Conservation (phyloP, 2,113 vertebrate species). For the Ranitomeya variabilis region DNA sequence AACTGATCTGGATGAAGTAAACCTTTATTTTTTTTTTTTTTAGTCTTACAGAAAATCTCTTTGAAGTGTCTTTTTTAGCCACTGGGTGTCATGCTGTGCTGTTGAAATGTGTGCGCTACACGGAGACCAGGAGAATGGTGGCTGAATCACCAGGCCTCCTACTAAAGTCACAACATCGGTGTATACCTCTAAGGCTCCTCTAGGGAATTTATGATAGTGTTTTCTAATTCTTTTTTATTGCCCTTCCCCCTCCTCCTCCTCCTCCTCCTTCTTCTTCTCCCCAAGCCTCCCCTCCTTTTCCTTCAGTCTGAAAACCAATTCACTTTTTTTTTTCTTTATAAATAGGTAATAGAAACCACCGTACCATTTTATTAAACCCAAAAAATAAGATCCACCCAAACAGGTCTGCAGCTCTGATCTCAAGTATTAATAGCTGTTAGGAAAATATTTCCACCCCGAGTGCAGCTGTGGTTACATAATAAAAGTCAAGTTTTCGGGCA, state of each 20-base stretch:
- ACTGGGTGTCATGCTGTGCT: slow-evolving; percentile 69
- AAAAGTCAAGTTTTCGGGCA: slow-evolving; percentile 15
- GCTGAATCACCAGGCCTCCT: slow-evolving; percentile 69
- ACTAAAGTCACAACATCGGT: slow-evolving; percentile 73
- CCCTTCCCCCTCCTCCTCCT: not conserved
- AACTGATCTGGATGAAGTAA: slow-evolving; percentile 27
- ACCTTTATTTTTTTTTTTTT: slow-evolving; percentile 21
- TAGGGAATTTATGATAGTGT: slow-evolving; percentile 62
- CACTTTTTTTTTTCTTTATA: slow-evolving; percentile 17
- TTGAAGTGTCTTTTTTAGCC: slow-evolving; percentile 62
- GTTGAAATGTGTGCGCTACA: slow-evolving; percentile 59
- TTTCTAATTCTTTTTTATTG: slow-evolving; percentile 67
- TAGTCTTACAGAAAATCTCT: slow-evolving; percentile 33
- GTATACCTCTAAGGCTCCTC: slow-evolving; percentile 69
- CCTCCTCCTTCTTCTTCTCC: not conserved
- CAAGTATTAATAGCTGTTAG: slow-evolving; percentile 34
- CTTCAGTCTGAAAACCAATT: slow-evolving; percentile 40
- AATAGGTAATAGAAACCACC: slow-evolving; percentile 51
- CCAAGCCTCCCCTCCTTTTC: not conserved
- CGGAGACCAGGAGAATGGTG: slow-evolving; percentile 66
- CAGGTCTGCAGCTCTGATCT: slow-evolving; percentile 39
- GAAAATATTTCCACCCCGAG: slow-evolving; percentile 40
- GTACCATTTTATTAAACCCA: slow-evolving; percentile 43
- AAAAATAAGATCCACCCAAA: slow-evolving; percentile 52
- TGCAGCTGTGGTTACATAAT: slow-evolving; percentile 47